Conservation (phyloP, 2,888 invertebrate species). For the Diarsia rubi region DNA sequence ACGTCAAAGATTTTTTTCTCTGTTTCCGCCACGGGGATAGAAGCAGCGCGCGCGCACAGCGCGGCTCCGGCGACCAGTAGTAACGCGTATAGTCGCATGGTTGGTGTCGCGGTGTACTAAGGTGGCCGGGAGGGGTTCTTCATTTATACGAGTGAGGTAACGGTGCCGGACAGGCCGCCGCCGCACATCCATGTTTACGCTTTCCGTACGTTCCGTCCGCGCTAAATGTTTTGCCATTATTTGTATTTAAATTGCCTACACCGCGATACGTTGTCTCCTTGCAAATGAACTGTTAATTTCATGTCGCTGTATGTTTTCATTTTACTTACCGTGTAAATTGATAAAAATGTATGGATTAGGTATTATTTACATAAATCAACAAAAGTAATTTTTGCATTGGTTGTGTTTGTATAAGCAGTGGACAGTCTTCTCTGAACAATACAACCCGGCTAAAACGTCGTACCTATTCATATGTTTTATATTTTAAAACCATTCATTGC, state of each 20-base stretch:
- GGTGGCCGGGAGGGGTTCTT: slow-evolving; percentile 71
- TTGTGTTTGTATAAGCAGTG: background rate
- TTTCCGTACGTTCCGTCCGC: slow-evolving; percentile 71
- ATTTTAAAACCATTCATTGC: background rate
- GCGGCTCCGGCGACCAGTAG: slow-evolving; percentile 78
- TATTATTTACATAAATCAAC: background rate
- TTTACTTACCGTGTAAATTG: background rate
- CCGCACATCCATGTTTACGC: slow-evolving; percentile 77
- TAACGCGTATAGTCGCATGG: slow-evolving; percentile 85
- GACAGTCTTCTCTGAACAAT: background rate
- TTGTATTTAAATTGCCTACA: slow-evolving; percentile 79
- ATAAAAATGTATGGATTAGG: background rate
- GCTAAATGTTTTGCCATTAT: slow-evolving; percentile 85
- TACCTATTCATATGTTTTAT: background rate
- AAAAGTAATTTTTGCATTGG: background rate
- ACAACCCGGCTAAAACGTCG: background rate
- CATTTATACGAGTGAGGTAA: slow-evolving; percentile 86
- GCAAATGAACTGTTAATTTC: slow-evolving; percentile 64
- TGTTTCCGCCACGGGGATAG: slow-evolving; percentile 72
- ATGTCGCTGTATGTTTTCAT: slow-evolving; percentile 7
- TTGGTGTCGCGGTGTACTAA: slow-evolving; percentile 76
- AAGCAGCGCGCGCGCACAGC: slow-evolving; percentile 79
- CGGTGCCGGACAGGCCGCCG: slow-evolving; percentile 78
- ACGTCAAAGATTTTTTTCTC: slow-evolving; percentile 64
- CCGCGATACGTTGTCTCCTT: slow-evolving; percentile 57